A percentile compares a stretch with the other conserved stretches of the same genome.
phyloP scores from a whole-genome alignment of 2,797 vertebrate genomes.

The Poeciliopsis gracilis region DNA sequence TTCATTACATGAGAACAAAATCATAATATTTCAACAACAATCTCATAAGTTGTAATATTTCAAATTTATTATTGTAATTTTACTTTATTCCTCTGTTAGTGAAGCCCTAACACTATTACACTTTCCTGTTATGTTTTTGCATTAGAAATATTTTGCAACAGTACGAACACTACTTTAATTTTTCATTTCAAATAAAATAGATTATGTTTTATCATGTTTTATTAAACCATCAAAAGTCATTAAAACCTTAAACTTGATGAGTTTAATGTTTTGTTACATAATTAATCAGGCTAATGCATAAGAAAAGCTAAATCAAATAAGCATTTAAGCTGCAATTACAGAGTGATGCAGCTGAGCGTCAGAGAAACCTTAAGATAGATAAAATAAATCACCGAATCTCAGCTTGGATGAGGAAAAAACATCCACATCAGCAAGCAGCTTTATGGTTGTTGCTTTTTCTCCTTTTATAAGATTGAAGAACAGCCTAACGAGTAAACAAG shows the following conservation, averaged over 20 bases:
- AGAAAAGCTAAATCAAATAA: not conserved
- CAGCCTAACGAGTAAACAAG: conserved; percentile 37
- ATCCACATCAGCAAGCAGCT: conserved; percentile 12
- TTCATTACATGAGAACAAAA: no score
- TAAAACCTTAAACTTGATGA: not conserved
- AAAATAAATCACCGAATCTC: not conserved
- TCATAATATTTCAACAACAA: no score
- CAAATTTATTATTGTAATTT: no score
- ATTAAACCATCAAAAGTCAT: not conserved
- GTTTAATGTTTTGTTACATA: not conserved
- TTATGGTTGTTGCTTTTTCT: conserved; percentile 11
- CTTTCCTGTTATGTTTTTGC: not conserved
- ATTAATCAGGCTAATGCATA: not conserved
- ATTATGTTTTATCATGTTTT: no score
- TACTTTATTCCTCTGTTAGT: no score
- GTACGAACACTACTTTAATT: not conserved
- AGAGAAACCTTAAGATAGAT: not conserved
- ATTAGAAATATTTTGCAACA: not conserved
- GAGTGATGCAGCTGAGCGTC: not conserved
- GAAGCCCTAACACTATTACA: no score
- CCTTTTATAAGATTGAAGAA: conserved; percentile 39
- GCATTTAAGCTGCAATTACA: not conserved
- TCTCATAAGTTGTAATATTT: no score
- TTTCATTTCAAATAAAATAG: no score
- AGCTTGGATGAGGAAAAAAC: conserved; percentile 16